These are phyloP conservation scores for Exaiptasia diaphana DNA, from an alignment of 64 coral and sea anemone genomes.

Conservation along the genomic window DNA sequence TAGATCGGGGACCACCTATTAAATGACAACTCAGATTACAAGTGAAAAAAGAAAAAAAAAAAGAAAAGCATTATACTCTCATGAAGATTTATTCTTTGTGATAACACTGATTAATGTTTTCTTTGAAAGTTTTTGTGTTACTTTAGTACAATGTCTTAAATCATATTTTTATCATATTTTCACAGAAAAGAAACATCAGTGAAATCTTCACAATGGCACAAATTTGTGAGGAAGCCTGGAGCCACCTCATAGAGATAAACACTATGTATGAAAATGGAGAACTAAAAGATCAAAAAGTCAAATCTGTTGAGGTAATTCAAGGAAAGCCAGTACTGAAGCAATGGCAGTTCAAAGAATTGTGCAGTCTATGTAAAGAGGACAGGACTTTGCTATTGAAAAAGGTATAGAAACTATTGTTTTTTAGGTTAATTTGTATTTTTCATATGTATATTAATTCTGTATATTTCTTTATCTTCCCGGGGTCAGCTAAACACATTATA, in stretches of 20 bases:
- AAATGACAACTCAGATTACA: not conserved
- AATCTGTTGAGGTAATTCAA: not conserved
- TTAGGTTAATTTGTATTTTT: too few relatives aligned
- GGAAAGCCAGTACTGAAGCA: conserved; percentile 31
- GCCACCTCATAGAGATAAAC: not conserved
- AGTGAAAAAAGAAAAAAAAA: too few relatives aligned
- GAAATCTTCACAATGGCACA: conserved; percentile 24
- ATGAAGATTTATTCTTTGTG: too few relatives aligned
- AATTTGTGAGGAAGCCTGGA: conserved; percentile 20
- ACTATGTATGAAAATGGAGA: conserved; percentile 1
- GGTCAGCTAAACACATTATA: too few relatives aligned
- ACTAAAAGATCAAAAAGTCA: conserved; percentile 21
- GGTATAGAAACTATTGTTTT: too few relatives aligned
- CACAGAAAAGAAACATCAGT: conserved; percentile 30
- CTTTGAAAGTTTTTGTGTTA: too few relatives aligned
- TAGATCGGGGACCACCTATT: not conserved
- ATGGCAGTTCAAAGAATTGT: conserved; percentile 21
- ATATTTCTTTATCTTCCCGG: too few relatives aligned
- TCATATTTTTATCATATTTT: not conserved
- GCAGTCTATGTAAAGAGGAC: not conserved
- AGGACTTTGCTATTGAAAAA: conserved; percentile 16
- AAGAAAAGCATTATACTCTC: too few relatives aligned
- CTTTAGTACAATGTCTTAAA: not conserved
- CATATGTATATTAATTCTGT: too few relatives aligned
- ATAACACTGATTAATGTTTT: too few relatives aligned